These are phyloP conservation scores for Carassius carassius DNA, from an alignment of 2,113 vertebrate genomes.

Conservation along the genomic window DNA sequence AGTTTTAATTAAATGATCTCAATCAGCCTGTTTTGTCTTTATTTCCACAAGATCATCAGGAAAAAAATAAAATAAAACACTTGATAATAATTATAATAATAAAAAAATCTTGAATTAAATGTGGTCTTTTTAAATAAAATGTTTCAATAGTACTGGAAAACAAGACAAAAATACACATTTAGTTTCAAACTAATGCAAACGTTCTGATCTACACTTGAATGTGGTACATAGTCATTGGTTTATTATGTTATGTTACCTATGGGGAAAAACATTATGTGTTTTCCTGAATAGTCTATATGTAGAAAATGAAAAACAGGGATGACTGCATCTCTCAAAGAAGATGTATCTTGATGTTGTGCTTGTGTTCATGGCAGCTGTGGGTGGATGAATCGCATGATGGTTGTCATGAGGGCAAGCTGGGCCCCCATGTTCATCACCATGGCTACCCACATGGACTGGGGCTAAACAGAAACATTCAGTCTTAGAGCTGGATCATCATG, in stretches of 20 bases:
- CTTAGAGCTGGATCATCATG: constrained; percentile 62
- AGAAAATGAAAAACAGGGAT: background rate
- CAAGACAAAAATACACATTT: background rate
- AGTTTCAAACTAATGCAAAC: background rate
- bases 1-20: background rate
- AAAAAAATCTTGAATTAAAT: background rate
- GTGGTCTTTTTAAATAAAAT: background rate
- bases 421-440: constrained; percentile 21
- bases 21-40: background rate
- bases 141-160: background rate
- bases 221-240: background rate
- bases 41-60: background rate
- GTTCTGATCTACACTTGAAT: background rate
- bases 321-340: background rate
- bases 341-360: background rate
- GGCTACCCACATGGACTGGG: constrained; percentile 48
- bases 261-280: background rate
- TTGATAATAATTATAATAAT: background rate
- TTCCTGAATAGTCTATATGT: background rate
- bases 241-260: background rate
- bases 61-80: background rate
- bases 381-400: constrained; percentile 1
- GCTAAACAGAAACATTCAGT: constrained; percentile 52
- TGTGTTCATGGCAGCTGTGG: background rate
- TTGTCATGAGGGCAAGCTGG: background rate